These are phyloP conservation scores for Pollenia amentaria DNA, from an alignment of 2,888 invertebrate genomes.

Conservation along the genomic window DNA sequence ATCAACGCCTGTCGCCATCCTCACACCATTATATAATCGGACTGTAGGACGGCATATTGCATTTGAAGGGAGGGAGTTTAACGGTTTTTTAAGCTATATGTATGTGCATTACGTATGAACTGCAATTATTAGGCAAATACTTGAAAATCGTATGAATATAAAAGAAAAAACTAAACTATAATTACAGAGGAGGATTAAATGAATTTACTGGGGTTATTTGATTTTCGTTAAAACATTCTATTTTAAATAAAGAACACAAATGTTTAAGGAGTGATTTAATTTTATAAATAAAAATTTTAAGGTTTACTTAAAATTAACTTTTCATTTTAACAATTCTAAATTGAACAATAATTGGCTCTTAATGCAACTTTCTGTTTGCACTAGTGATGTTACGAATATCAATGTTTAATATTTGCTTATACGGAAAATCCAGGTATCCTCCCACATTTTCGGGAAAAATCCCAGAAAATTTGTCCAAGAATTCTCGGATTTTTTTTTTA, in stretches of 20 bases:
- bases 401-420: no score
- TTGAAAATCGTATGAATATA: conserved; percentile 43
- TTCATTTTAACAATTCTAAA: no score
- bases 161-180: conserved; percentile 50
- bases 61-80: neutral
- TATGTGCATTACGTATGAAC: neutral
- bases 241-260: neutral
- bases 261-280: neutral
- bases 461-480: no score
- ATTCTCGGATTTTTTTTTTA: no score
- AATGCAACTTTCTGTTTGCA: no score
- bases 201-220: neutral
- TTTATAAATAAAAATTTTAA: neutral
- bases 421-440: no score
- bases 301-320: no score
- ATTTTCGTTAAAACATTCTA: neutral
- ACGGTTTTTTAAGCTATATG: neutral
- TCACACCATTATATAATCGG: conserved; percentile 22
- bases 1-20: conserved; percentile 69
- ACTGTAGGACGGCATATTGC: conserved; percentile 5
- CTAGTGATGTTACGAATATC: no score
- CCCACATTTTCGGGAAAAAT: no score
- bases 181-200: conserved; percentile 57
- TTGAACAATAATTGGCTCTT: no score
- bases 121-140: conserved; percentile 26